These are phyloP conservation scores for Neoarius graeffei DNA, from an alignment of 2,113 vertebrate species.

Conservation along the genomic window DNA sequence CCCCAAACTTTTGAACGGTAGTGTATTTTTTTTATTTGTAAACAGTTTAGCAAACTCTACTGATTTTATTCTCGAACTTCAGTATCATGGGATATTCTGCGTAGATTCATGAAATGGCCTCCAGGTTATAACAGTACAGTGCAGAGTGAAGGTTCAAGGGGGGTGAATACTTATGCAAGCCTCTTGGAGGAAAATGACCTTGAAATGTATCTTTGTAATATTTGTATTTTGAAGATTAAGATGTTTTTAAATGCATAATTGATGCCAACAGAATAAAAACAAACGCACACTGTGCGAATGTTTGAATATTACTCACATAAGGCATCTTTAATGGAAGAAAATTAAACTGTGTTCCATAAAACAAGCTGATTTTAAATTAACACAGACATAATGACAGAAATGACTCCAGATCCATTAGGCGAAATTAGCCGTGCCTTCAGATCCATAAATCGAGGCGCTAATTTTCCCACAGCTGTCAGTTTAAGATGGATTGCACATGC, in stretches of 20 bases:
- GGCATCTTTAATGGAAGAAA: conserved; percentile 11
- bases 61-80: background rate
- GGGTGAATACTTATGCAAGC: background rate
- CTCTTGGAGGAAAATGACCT: background rate
- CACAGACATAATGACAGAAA: conserved; percentile 33
- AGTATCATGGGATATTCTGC: background rate
- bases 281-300: no score
- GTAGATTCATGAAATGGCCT: background rate
- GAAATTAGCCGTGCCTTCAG: conserved; percentile 19
- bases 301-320: background rate
- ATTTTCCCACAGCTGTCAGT: conserved; percentile 30
- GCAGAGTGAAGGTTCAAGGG: background rate
- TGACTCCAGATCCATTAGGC: conserved; percentile 14
- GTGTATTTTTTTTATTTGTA: background rate
- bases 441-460: conserved; percentile 7
- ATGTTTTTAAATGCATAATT: background rate
- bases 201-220: background rate
- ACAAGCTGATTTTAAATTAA: conserved; percentile 23
- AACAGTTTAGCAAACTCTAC: background rate
- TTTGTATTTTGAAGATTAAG: background rate
- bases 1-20: no score
- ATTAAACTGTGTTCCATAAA: background rate
- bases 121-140: background rate
- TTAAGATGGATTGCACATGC: background rate
- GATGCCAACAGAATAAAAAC: background rate